Percentiles rank a stretch among this genome's conserved stretches.
phyloP scores from a whole-genome alignment of 1,140 invertebrate species.

The Camponotus floridanus region DNA sequence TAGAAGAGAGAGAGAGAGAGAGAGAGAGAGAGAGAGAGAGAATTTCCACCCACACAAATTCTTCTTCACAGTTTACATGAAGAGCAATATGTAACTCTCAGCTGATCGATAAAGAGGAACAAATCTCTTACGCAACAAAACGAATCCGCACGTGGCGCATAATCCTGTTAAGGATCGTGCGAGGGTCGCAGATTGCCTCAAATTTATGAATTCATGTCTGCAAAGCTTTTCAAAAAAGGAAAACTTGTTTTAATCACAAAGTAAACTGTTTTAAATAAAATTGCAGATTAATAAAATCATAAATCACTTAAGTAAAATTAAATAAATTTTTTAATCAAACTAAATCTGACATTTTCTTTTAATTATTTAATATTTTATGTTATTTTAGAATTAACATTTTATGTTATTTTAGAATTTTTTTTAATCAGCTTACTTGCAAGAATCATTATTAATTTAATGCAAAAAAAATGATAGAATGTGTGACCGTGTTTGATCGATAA shows the following conservation, averaged over 20 bases:
- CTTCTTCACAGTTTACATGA: conserved; percentile 25
- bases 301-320: background rate
- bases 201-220: conserved; percentile 1
- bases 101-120: conserved; percentile 24
- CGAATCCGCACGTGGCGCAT: conserved; percentile 17
- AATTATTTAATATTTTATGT: background rate
- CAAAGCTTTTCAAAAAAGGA: background rate
- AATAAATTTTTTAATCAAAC: background rate
- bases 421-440: background rate
- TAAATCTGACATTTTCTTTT: background rate
- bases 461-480: background rate
- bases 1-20: background rate
- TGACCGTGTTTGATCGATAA: conserved; percentile 43
- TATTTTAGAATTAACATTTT: conserved; percentile 3
- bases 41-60: conserved; percentile 14
- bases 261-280: background rate
- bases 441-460: background rate
- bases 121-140: conserved; percentile 50
- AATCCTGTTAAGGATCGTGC: conserved; percentile 64
- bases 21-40: too few relatives aligned
- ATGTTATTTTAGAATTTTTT: conserved; percentile 4
- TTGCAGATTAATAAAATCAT: background rate
- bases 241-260: background rate
- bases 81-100: conserved; percentile 17
- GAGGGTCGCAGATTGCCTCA: conserved; percentile 6